Base-by-base conservation (phyloP, 2,797 vertebrate species). In the Ateles fusciceps region DNA sequence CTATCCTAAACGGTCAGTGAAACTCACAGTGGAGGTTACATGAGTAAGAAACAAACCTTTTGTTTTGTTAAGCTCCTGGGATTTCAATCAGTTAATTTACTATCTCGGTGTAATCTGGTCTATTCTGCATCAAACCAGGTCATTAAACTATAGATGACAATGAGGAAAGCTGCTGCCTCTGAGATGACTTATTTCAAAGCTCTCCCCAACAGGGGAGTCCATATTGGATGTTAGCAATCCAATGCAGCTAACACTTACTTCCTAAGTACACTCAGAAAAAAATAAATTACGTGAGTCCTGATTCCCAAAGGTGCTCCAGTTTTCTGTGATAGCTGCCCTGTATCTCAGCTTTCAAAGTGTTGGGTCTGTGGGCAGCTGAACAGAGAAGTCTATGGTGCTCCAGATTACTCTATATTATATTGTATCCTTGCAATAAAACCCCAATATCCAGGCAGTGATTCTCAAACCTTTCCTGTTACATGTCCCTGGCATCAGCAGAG, bases 1-100 rank as follows among this genome's bases (percentile, higher is more conserved):
- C 71, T 87, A 24, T 95, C 55, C 33, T 64, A n/a, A 46, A 79
- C 21, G 52, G 15, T 50, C 10, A 79, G 28, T 39, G 9, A 15
- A 28, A 39, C 28, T 39, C 52, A 68, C 24, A 14, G 26, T 86
- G 50, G 21, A 85, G 76, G 24, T 48, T 50, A n/a, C 5, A 28
- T 7, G 4, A 78, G 12, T 78, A 91, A 79, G 64, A 93, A 74
- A 79, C 97, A 85, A 74, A 93, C 14, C 76, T 90, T 52, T 48
- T 90, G 39, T 72, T 93, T 42, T 85, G 92, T 71, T 33, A 79
- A 90, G 28, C 2, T 7, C 57, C 36, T 48, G 30, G 21, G 33
- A 72, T 64, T 95, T 85, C 50, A 81, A 93, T 91, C 57, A 85
- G 15, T 72, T 88, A 76, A 80, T 91, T 78, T 81, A 44, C 42